Evolutionary conservation across 2,888 invertebrate genomes (phyloP), one percentile per base, ranked within the genome.

Genomic region (Lasioglossum calceatum): DNA sequence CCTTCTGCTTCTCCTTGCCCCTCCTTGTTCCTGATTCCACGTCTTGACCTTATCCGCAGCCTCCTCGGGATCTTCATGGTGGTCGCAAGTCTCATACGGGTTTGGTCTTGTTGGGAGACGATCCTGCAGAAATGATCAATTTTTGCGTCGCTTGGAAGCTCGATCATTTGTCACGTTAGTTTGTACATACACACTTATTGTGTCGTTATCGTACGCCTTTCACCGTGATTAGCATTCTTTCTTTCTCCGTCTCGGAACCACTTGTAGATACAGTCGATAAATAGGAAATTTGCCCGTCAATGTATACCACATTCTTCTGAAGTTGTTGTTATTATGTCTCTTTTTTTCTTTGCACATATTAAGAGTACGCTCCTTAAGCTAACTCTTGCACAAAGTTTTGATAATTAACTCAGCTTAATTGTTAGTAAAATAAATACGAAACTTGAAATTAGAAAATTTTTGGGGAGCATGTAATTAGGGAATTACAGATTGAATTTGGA

Each of bases 31-130:
- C 58, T 8, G 67, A 70, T 39, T 73, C 73, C 72, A 47, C 74
- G 75, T 85, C 70, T 86, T 89, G 91, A 90, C 88, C 87, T 91
- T 91, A 91, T 89, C 88, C 89, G 81, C 82, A 76, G 84, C 78
- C 85, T 73, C 86, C 88, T 83, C 90, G 87, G 88, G 88, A 92
- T 92, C 93, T 93, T 92, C 92, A 92, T 91, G 92, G 92, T 93
- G 93, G 92, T 93, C 93, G 92, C 92, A 80, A 77, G 85, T 79
- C 83, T 84, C 87, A 78, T 71, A 77, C 64, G 61, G 77, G 77
- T 87, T 79, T 44, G 73, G 71, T 61, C 36, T 77, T 75, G 83
- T 71, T n/a, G 64, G 32, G 42, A 75, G 32, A 23, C 67, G 77
- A 84, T 84, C 81, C 87, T 77, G 79, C 77, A 80, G 70, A 79